Conservation (phyloP, 2,797 vertebrate species). For the Petrocephalus sullivani region DNA sequence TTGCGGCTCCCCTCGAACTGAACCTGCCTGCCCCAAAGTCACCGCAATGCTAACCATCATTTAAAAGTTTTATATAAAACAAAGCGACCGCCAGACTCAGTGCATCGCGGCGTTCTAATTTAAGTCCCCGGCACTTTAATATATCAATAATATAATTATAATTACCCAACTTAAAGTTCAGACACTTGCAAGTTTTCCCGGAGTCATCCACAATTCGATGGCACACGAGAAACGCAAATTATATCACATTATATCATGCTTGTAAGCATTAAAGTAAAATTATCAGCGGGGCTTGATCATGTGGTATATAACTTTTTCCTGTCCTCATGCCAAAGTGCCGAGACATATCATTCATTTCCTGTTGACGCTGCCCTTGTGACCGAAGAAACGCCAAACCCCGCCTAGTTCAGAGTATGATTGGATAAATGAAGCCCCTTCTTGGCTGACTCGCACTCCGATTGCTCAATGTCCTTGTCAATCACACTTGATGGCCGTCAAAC, state of each 20-base stretch:
- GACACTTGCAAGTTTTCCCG: background rate
- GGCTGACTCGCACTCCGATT: background rate
- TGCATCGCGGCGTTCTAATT: background rate
- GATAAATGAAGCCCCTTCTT: background rate
- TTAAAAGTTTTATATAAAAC: background rate
- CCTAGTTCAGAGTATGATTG: slow-evolving; percentile 13
- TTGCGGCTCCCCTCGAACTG: background rate
- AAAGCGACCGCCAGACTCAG: background rate
- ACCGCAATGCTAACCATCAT: background rate
- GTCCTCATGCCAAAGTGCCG: background rate
- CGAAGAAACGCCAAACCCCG: background rate
- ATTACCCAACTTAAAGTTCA: background rate
- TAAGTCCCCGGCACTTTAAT: background rate
- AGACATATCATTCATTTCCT: background rate
- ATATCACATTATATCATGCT: background rate
- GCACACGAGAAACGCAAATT: background rate
- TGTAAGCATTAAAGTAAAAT: background rate
- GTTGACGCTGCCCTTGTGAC: background rate
- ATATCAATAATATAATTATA: background rate
- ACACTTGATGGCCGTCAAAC: background rate
- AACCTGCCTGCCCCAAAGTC: background rate
- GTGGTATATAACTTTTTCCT: background rate
- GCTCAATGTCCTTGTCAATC: slow-evolving; percentile 13
- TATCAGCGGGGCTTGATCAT: background rate
- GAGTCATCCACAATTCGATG: background rate